Evolutionary conservation across 2,113 vertebrate genomes (phyloP), one percentile per base, ranked within the genome.

Genomic region (Phoenicopterus ruber): DNA sequence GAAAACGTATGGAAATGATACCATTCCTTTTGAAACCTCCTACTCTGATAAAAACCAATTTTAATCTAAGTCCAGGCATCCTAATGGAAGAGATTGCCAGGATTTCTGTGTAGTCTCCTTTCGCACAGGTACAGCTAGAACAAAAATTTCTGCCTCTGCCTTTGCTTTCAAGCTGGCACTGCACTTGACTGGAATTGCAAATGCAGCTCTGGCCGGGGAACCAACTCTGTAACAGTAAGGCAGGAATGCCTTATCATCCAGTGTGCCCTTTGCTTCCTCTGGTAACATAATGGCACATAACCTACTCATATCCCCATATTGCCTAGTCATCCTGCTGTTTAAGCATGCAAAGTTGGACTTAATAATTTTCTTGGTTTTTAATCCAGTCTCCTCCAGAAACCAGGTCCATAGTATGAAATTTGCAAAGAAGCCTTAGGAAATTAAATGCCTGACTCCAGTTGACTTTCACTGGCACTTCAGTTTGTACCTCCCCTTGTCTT

Each of bases 1-100:
- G 26, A 46, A 29, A 78, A 65, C 0, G 0, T 26, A n/a, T 11
- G 55, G 77, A 63, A 89, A n/a, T 20, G 1, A n/a, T 8, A 82
- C 44, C 17, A 52, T 76, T 66, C 34, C 44, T 80, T 82, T 31
- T 57, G 50, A 62, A 81, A 32, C 26, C n/a, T 76, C 13, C 15
- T 58, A 2, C n/a, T 85, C 31, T 70, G 15, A 72, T 74, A 38
- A 80, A 73, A 40, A 13, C 1, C n/a, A 38, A 31, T 67, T 81
- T n/a, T 15, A 34, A 62, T 63, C n/a, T n/a, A 74, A 38, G 31
- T 19, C 28, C 42, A 40, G 54, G 11, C 8, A 5, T 47, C 42
- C 36, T 50, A 32, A 67, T 17, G 10, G 26, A 91, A 72, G 47
- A 54, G 13, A 13, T 32, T 65, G 46, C 13, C n/a, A 63, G 38